These are phyloP conservation scores for Sternotherus odoratus DNA, from an alignment of 2,797 vertebrate genomes.

Conservation along the genomic window DNA sequence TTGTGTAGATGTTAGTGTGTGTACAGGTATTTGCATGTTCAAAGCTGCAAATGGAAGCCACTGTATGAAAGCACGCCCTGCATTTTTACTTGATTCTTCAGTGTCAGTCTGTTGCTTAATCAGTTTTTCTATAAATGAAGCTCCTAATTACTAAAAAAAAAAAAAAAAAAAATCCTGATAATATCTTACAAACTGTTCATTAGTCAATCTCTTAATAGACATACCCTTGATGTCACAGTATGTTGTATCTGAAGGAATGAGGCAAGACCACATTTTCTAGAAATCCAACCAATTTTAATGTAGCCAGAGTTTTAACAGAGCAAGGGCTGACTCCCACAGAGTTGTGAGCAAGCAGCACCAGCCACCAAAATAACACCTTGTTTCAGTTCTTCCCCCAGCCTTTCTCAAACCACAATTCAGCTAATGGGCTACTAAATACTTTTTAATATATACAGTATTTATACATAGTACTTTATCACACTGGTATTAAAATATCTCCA, in stretches of 20 bases:
- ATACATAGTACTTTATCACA: background rate
- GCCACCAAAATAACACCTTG: background rate
- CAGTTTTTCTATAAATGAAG: background rate
- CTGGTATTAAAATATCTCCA: background rate
- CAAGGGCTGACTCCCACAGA: background rate
- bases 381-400: background rate
- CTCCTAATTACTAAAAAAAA: background rate
- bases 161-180: background rate
- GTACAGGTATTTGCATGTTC: background rate
- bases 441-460: background rate
- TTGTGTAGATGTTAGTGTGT: background rate
- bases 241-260: background rate
- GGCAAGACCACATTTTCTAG: background rate
- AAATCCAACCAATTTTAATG: background rate
- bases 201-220: background rate
- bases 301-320: background rate
- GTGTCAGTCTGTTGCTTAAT: background rate
- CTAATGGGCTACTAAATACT: background rate
- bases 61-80: background rate
- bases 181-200: background rate
- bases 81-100: background rate
- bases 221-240: background rate
- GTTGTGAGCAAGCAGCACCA: background rate
- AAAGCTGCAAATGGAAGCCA: background rate
- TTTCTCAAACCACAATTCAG: background rate